Evolutionary conservation across 1,140 invertebrate species (phyloP).

Genomic region (Papilio dardanus): DNA sequence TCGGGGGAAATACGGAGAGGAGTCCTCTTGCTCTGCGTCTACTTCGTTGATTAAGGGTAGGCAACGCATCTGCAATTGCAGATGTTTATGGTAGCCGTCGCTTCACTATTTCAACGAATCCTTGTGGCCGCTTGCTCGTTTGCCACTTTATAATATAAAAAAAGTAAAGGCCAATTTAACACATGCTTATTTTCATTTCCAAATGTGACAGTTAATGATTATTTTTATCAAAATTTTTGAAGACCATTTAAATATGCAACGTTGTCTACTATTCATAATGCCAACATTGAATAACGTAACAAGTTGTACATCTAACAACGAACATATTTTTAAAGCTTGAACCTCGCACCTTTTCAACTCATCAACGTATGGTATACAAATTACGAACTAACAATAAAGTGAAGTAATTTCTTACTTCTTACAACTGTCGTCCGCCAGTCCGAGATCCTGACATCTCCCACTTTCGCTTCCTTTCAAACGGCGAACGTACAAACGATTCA

Average conservation of each 20-base stretch:
- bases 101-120: no score
- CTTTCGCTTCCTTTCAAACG: constrained; percentile 38
- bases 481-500: constrained; percentile 31
- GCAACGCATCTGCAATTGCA: no score
- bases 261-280: background rate
- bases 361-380: constrained; percentile 34
- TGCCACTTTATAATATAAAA: no score
- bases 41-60: no score
- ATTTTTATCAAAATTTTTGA: background rate
- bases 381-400: constrained; percentile 38
- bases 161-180: background rate
- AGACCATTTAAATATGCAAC: background rate
- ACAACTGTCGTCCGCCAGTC: constrained; percentile 15
- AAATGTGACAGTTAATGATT: no score
- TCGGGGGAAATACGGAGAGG: no score
- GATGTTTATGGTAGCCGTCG: no score
- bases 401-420: constrained; percentile 30
- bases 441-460: constrained; percentile 34
- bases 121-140: no score
- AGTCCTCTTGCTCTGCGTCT: no score
- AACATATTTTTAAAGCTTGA: constrained; percentile 12
- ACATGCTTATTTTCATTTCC: no score
- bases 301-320: background rate
- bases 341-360: constrained; percentile 27
- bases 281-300: constrained; percentile 8